phyloP scores from a whole-genome alignment of 2,888 invertebrate genomes.

The Macaria liturata region DNA sequence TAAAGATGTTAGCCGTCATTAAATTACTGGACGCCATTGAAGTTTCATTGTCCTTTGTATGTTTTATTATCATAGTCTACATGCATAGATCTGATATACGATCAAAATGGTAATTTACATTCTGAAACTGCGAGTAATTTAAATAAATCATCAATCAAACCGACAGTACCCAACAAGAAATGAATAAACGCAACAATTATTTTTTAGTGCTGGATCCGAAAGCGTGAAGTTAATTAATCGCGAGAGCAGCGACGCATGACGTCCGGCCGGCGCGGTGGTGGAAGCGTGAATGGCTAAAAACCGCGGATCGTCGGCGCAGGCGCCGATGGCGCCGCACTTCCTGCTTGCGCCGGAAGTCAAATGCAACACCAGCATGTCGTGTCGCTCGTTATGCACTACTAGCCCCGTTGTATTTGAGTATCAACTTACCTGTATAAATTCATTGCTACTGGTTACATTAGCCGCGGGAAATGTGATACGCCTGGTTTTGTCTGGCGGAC shows the following conservation, averaged over 20 bases:
- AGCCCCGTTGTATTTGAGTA: slow-evolving; percentile 56
- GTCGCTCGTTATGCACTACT: slow-evolving; percentile 68
- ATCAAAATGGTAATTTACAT: slow-evolving; percentile 7
- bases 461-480: slow-evolving; percentile 33
- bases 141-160: slow-evolving; percentile 17
- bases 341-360: slow-evolving; percentile 68
- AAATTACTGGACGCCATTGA: slow-evolving; percentile 26
- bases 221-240: slow-evolving; percentile 49
- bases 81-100: not conserved
- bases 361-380: slow-evolving; percentile 62
- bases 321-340: slow-evolving; percentile 72
- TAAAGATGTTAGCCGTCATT: slow-evolving; percentile 28
- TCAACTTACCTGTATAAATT: slow-evolving; percentile 55
- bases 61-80: slow-evolving; percentile 4
- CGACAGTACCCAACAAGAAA: slow-evolving; percentile 13
- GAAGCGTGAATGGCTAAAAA: slow-evolving; percentile 54
- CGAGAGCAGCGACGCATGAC: slow-evolving; percentile 53
- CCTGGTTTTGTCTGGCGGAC: slow-evolving; percentile 32
- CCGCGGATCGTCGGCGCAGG: slow-evolving; percentile 57
- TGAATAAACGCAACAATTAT: slow-evolving; percentile 34
- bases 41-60: slow-evolving; percentile 19
- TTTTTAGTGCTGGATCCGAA: slow-evolving; percentile 33
- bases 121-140: slow-evolving; percentile 5
- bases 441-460: slow-evolving; percentile 48
- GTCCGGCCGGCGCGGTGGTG: slow-evolving; percentile 59